A percentile compares a stretch with the other conserved stretches of the same genome.
Evolutionary conservation across 2,797 vertebrate genomes (phyloP).

Genomic region (Neoniphon sammara): DNA sequence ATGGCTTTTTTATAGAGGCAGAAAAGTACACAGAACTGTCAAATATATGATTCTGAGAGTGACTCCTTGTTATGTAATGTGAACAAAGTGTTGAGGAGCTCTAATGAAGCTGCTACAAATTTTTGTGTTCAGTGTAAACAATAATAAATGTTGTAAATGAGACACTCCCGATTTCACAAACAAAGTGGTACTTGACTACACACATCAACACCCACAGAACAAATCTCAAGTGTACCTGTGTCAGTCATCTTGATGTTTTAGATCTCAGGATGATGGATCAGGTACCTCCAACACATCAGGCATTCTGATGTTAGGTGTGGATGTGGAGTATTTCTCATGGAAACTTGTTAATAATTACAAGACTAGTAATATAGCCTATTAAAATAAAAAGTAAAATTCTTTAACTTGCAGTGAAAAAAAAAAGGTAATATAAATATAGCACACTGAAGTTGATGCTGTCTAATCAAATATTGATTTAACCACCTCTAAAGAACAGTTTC

Average conservation of each 20-base stretch:
- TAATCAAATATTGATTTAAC: no score
- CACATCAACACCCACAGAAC: background rate
- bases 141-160: background rate
- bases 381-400: background rate
- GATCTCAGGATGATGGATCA: background rate
- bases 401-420: background rate
- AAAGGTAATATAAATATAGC: no score
- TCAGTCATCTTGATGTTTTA: background rate
- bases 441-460: no score
- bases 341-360: background rate
- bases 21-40: constrained; percentile 2
- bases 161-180: background rate
- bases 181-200: background rate
- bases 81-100: background rate
- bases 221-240: constrained; percentile 12
- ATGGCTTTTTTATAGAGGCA: constrained; percentile 6
- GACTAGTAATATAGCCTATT: background rate
- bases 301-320: constrained; percentile 10
- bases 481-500: no score
- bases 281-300: no score
- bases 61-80: constrained; percentile 1
- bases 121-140: background rate
- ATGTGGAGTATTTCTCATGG: background rate
- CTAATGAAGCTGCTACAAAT: background rate
- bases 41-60: background rate